Evolutionary conservation across 2,113 vertebrate species (phyloP).

Genomic region (Oceanites oceanicus): DNA sequence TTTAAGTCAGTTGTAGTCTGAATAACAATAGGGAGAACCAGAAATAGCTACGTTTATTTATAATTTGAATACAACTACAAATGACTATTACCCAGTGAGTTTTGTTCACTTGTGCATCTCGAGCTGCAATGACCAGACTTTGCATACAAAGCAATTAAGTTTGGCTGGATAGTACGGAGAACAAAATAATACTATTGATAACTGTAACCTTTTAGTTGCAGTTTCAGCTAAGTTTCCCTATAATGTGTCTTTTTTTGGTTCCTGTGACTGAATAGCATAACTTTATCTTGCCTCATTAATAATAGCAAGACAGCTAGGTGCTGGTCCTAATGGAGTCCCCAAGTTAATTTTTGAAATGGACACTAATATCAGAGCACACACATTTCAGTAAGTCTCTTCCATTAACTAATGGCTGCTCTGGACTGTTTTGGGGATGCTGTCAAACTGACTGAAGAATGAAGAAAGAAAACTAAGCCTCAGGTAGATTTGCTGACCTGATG

Average conservation of each 20-base stretch:
- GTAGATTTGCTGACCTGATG: neutral
- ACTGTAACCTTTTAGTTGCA: neutral
- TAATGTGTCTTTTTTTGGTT: neutral
- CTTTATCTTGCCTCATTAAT: neutral
- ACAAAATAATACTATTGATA: neutral
- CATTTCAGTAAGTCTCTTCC: neutral
- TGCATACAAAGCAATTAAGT: neutral
- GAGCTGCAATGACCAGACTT: neutral
- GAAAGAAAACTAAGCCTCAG: neutral
- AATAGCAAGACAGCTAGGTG: neutral
- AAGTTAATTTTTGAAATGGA: neutral
- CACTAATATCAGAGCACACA: neutral
- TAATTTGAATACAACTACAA: neutral
- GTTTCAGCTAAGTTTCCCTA: neutral
- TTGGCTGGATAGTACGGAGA: neutral
- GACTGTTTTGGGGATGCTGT: neutral
- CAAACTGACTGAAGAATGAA: neutral
- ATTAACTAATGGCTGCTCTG: neutral
- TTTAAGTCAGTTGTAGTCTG: neutral
- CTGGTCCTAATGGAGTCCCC: neutral
- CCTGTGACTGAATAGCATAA: neutral
- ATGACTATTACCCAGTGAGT: neutral
- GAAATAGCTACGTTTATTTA: neutral
- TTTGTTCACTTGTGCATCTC: neutral
- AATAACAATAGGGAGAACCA: neutral